Conservation (phyloP, 37 sponge, comb jelly and placozoan genomes). For the Axinella damicornis region DNA sequence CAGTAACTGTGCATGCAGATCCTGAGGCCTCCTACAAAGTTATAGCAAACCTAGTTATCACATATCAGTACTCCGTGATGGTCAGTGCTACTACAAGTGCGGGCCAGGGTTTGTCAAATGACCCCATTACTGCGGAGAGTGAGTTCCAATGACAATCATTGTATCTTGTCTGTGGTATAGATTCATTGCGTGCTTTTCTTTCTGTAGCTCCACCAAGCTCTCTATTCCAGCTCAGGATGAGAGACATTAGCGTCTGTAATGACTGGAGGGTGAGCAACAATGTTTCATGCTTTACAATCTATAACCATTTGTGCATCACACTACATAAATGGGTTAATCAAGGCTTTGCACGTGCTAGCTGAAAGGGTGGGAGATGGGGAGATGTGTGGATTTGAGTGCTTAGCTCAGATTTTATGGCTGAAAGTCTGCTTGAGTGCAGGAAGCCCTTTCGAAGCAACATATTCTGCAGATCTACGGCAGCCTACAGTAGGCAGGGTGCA, state of each 20-base stretch:
- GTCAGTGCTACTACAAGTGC: slow-evolving; percentile 19
- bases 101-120: slow-evolving; percentile 17
- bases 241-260: neutral
- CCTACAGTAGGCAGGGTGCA: too few relatives aligned
- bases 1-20: neutral
- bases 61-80: neutral
- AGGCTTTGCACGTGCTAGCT: too few relatives aligned
- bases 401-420: too few relatives aligned
- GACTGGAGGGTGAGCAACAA: slow-evolving; percentile 17
- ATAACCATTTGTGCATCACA: neutral
- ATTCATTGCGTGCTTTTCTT: neutral
- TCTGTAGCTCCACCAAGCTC: slow-evolving; percentile 7
- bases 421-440: too few relatives aligned
- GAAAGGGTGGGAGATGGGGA: too few relatives aligned
- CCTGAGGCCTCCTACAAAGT: slow-evolving; percentile 13
- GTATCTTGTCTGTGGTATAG: neutral
- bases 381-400: too few relatives aligned
- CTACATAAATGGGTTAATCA: too few relatives aligned
- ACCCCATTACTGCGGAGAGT: slow-evolving; percentile 4
- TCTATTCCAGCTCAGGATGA: slow-evolving; percentile 10
- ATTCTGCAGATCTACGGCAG: too few relatives aligned
- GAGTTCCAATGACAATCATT: neutral
- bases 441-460: too few relatives aligned
- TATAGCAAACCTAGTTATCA: slow-evolving; percentile 4
- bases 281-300: neutral